Conservation (phyloP, 2,888 invertebrate species). For the Ephialtes manifestator region DNA sequence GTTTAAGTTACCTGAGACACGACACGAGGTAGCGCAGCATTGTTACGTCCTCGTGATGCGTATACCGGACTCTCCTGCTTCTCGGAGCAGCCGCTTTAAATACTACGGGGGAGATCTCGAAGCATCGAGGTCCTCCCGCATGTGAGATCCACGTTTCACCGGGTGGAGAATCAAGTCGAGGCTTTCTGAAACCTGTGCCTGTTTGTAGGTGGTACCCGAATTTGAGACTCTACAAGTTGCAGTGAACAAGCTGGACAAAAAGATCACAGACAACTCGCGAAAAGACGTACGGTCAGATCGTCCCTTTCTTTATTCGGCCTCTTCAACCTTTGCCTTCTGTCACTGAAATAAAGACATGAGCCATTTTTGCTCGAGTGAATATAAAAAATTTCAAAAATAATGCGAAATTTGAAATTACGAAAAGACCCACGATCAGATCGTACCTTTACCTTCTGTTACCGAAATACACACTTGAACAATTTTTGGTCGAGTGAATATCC, state of each 20-base stretch:
- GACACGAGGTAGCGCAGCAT: conserved; percentile 74
- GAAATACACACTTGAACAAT: too few relatives aligned
- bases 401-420: background rate
- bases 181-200: conserved; percentile 60
- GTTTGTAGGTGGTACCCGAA: conserved; percentile 71
- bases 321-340: conserved; percentile 11
- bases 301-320: background rate
- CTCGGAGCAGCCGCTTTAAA: conserved; percentile 38
- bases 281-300: conserved; percentile 50
- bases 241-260: conserved; percentile 49
- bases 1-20: conserved; percentile 73
- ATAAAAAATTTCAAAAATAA: background rate
- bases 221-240: conserved; percentile 64
- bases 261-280: conserved; percentile 54
- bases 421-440: too few relatives aligned
- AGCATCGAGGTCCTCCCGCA: conserved; percentile 47
- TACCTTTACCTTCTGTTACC: too few relatives aligned
- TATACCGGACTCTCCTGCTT: conserved; percentile 10
- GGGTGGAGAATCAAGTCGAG: conserved; percentile 56
- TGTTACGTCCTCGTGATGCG: conserved; percentile 61
- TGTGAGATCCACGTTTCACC: conserved; percentile 15
- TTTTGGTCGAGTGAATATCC: too few relatives aligned
- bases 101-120: conserved; percentile 42
- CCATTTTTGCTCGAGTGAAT: background rate
- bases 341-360: background rate